phyloP scores from a whole-genome alignment of 2,113 vertebrate species.

The human region DNA sequence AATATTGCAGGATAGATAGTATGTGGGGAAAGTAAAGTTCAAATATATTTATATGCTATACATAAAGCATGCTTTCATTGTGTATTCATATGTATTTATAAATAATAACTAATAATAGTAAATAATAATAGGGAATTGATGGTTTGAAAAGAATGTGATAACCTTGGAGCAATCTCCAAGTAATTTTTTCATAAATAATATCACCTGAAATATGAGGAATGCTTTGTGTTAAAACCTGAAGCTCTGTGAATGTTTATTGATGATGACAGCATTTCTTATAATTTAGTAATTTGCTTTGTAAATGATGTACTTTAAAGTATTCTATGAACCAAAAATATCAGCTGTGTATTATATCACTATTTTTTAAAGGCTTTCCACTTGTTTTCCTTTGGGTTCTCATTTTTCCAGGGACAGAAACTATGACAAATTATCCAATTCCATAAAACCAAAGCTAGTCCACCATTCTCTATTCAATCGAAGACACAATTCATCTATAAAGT shows the following conservation, averaged over 20 bases:
- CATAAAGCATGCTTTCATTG: neutral
- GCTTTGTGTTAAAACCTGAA: neutral
- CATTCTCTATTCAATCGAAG: slow-evolving; percentile 10
- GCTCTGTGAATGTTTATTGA: neutral
- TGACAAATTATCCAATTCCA: slow-evolving; percentile 84
- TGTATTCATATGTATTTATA: neutral
- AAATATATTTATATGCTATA: neutral
- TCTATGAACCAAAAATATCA: neutral
- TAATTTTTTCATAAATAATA: neutral
- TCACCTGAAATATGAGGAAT: neutral
- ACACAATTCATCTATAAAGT: slow-evolving; percentile 77
- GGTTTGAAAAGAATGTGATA: neutral
- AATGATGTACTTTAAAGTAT: neutral
- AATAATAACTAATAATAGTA: neutral
- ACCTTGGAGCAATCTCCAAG: neutral
- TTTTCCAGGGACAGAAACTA: slow-evolving; percentile 76
- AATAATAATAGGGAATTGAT: neutral
- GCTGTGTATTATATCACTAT: slow-evolving; percentile 3
- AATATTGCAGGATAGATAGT: neutral
- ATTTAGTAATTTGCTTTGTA: neutral
- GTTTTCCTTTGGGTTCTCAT: slow-evolving; percentile 75
- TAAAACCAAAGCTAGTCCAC: slow-evolving; percentile 59
- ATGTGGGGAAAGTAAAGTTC: neutral
- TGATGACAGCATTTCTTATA: neutral
- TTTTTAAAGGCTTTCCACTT: slow-evolving; percentile 24